Evolutionary conservation across 2,888 invertebrate genomes (phyloP), one percentile per base, ranked within the genome.

Genomic region (Catocala sponsa): DNA sequence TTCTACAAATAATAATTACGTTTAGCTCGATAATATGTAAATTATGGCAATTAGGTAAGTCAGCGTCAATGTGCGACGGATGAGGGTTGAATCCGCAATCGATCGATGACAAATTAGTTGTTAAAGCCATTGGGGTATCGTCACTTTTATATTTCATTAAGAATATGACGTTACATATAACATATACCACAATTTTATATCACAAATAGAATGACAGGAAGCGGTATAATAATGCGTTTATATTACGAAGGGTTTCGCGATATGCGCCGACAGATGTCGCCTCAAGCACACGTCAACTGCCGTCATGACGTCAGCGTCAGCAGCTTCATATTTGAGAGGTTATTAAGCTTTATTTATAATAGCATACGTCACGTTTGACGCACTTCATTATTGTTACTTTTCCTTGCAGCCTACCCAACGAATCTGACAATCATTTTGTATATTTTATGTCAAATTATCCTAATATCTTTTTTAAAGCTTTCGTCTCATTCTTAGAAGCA

Each of bases 261-360:
- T 71, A 70, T 69, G 58, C 72, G 78, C 73, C 71, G 74, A 83
- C 83, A 78, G 76, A 79, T 70, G 71, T 70, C 68, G 75, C 81
- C 74, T 25, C 68, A 70, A 74, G 80, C 80, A 55, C 72, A 54
- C 65, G 71, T 78, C 76, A 78, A 66, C 70, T 70, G 79, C 72
- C 79, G 63, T 59, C 58, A 60, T 72, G 67, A 74, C 66, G 76
- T 82, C 84, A 80, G 74, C 74, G 63, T 66, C 61, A 67, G 64
- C 61, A 61, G 63, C 70, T 65, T 73, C 76, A 72, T 71, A 70
- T 72, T 61, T 32, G 68, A 48, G 65, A 50, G 65, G 78, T 78
- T 78, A 78, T 78, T 76, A 77, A 68, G 65, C 55, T 62, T 68
- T 74, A 68, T 74, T 74, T 72, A 70, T 64, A 55, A 71, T 72